A percentile compares a stretch with the other conserved stretches of the same genome.
phyloP scores from a whole-genome alignment of 2,797 vertebrate species.

The Spea hammondii region DNA sequence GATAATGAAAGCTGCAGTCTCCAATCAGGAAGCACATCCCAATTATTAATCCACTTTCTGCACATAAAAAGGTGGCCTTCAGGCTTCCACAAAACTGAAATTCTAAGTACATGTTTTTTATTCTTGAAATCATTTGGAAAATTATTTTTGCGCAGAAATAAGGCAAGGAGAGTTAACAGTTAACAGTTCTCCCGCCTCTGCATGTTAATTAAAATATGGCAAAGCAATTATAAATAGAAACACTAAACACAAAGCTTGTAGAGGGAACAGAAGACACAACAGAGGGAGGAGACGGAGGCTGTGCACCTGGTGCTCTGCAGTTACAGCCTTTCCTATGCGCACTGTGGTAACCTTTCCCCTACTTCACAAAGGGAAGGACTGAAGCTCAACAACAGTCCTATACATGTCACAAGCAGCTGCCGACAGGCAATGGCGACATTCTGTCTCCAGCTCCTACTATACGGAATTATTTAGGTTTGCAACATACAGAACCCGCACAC shows the following conservation, averaged over 20 bases:
- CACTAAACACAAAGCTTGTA: neutral
- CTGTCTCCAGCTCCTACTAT: neutral
- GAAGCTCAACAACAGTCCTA: conserved; percentile 1
- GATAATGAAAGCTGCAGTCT: too few relatives aligned
- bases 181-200: neutral
- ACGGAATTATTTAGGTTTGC: neutral
- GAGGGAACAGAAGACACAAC: conserved; percentile 1
- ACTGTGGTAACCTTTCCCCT: conserved; percentile 30
- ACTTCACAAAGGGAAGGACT: conserved; percentile 13
- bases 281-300: conserved; percentile 8
- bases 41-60: too few relatives aligned
- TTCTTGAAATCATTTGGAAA: too few relatives aligned
- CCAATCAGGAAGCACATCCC: too few relatives aligned
- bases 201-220: neutral
- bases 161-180: neutral
- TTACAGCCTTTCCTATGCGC: conserved; percentile 20
- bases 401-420: neutral
- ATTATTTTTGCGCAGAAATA: too few relatives aligned
- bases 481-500: too few relatives aligned
- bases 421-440: neutral
- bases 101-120: too few relatives aligned
- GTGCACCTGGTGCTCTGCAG: conserved; percentile 28
- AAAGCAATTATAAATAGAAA: neutral
- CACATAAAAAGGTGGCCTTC: too few relatives aligned
- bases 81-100: too few relatives aligned